phyloP scores from a whole-genome alignment of 1,140 invertebrate genomes.

The Augochlora pura region DNA sequence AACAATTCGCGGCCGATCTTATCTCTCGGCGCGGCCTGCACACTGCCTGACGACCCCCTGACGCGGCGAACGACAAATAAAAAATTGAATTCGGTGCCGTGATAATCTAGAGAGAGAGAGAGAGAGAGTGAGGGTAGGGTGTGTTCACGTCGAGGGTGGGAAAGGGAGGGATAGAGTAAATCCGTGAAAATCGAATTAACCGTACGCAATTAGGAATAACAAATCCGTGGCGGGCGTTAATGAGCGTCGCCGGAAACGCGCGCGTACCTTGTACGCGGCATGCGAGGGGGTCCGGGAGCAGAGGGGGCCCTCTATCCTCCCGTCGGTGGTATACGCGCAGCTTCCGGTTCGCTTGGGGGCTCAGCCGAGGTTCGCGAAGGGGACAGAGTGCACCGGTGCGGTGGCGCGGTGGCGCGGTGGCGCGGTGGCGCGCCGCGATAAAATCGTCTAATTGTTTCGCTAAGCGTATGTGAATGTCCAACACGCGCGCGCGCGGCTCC shows the following conservation, averaged over 20 bases:
- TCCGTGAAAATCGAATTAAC: constrained; percentile 77
- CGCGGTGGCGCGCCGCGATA: constrained; percentile 71
- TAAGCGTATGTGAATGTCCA: constrained; percentile 79
- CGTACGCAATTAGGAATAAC: constrained; percentile 75
- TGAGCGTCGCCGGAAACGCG: constrained; percentile 78
- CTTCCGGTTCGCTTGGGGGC: constrained; percentile 77
- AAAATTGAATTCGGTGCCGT: no score
- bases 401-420: constrained; percentile 59
- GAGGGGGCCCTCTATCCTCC: constrained; percentile 42
- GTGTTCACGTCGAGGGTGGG: no score
- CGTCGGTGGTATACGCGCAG: constrained; percentile 51
- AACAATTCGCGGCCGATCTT: no score
- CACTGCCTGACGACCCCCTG: no score
- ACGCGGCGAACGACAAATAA: no score
- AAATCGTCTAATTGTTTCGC: constrained; percentile 81
- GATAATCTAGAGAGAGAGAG: no score
- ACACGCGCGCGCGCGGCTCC: constrained; percentile 45
- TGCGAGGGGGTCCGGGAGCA: constrained; percentile 5
- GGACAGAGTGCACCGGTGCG: constrained; percentile 70
- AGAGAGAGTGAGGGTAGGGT: no score
- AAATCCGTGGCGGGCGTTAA: constrained; percentile 79
- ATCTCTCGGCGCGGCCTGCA: no score
- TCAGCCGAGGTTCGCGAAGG: constrained; percentile 56
- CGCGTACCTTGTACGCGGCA: constrained; percentile 13
- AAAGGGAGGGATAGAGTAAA: not conserved